Evolutionary conservation across 2,797 vertebrate species (phyloP).

Genomic region (Enoplosus armatus): DNA sequence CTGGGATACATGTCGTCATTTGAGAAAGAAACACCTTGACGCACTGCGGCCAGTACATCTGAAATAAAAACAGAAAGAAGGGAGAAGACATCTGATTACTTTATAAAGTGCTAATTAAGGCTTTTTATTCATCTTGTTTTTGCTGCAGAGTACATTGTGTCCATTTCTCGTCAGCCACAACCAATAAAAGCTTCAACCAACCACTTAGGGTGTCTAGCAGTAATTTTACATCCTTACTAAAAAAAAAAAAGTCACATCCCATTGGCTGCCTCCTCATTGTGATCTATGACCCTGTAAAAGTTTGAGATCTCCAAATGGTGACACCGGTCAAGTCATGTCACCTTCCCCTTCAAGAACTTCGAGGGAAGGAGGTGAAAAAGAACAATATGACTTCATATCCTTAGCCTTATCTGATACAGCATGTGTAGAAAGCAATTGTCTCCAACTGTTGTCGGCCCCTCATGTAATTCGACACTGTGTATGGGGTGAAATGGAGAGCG

Average conservation of each 20-base stretch:
- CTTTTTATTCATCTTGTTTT: slow-evolving; percentile 10
- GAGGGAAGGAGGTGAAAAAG: slow-evolving; percentile 54
- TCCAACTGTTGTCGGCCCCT: slow-evolving; percentile 60
- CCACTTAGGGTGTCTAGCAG: slow-evolving; percentile 13
- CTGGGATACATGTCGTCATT: slow-evolving; percentile 43
- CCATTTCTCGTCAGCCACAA: slow-evolving; percentile 32
- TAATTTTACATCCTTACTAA: slow-evolving; percentile 16
- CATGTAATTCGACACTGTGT: slow-evolving; percentile 67
- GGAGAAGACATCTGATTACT: neutral
- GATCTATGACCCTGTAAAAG: slow-evolving; percentile 28
- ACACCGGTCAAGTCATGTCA: slow-evolving; percentile 35
- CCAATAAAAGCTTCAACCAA: slow-evolving; percentile 40
- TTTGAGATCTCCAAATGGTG: slow-evolving; percentile 35
- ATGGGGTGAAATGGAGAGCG: slow-evolving; percentile 46
- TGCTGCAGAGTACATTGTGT: slow-evolving; percentile 29
- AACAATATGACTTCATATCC: slow-evolving; percentile 72
- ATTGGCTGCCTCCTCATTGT: slow-evolving; percentile 17
- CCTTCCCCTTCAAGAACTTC: slow-evolving; percentile 52
- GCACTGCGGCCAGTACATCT: neutral
- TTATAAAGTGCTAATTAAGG: neutral
- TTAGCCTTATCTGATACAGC: slow-evolving; percentile 69
- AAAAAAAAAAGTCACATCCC: slow-evolving; percentile 22
- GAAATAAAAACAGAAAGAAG: neutral
- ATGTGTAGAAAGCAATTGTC: slow-evolving; percentile 78
- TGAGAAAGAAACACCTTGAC: slow-evolving; percentile 35